Evolutionary conservation across 1,140 invertebrate species (phyloP).

Genomic region (Atta cephalotes): DNA sequence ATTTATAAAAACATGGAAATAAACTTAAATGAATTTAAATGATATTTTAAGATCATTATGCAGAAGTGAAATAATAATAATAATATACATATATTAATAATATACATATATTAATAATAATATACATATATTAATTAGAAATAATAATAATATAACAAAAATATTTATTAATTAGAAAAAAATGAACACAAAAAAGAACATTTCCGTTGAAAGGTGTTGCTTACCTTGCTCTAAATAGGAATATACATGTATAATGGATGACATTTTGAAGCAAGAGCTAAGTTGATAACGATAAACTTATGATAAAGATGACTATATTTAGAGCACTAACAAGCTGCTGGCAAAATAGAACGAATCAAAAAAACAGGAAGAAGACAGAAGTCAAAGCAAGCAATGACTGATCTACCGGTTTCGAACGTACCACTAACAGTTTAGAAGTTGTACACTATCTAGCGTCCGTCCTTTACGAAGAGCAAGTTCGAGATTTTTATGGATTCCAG

Average conservation of each 20-base stretch:
- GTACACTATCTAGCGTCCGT: constrained; percentile 18
- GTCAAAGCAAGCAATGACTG: background rate
- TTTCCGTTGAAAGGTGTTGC: constrained; percentile 75
- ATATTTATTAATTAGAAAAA: constrained; percentile 41
- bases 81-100: background rate
- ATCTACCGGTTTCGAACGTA: constrained; percentile 7
- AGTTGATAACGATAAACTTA: constrained; percentile 71
- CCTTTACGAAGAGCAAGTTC: constrained; percentile 25
- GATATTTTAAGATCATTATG: constrained; percentile 12
- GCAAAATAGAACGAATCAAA: background rate
- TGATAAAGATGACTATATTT: constrained; percentile 69
- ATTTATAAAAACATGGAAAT: too few relatives aligned
- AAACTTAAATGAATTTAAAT: too few relatives aligned
- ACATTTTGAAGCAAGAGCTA: background rate
- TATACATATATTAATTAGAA: too few relatives aligned
- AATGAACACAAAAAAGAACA: constrained; percentile 28
- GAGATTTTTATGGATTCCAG: constrained; percentile 66
- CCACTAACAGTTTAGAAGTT: constrained; percentile 7
- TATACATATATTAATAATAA: too few relatives aligned
- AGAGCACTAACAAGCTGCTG: constrained; percentile 44
- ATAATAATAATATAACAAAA: too few relatives aligned
- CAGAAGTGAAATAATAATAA: background rate
- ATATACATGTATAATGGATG: constrained; percentile 61
- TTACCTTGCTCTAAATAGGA: constrained; percentile 67
- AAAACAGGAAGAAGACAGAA: background rate